Conservation (phyloP, 2,888 invertebrate genomes). For the Drosophila lacicola region DNA sequence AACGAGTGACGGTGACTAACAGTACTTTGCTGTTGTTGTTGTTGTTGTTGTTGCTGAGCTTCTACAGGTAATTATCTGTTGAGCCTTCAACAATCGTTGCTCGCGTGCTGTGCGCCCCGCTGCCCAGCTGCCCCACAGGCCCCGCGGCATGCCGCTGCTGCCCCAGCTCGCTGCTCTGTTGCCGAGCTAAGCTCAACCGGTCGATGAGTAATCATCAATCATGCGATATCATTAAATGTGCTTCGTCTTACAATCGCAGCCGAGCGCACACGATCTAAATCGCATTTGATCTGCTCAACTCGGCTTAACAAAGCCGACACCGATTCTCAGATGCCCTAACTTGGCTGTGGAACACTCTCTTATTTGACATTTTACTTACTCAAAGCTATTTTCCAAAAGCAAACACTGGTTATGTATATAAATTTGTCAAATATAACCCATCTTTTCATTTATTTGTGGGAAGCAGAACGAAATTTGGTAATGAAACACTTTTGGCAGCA, state of each 20-base stretch:
- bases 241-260: conserved; percentile 63
- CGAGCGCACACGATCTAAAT: conserved; percentile 61
- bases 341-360: neutral
- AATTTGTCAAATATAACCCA: no score
- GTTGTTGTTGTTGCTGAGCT: conserved; percentile 36
- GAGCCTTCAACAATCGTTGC: conserved; percentile 73
- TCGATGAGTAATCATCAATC: conserved; percentile 82
- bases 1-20: conserved; percentile 67
- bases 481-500: neutral
- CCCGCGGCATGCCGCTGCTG: neutral
- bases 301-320: neutral
- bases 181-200: conserved; percentile 59
- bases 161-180: conserved; percentile 8
- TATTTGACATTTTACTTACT: neutral
- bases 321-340: conserved; percentile 27
- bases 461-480: neutral
- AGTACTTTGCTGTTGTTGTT: conserved; percentile 57
- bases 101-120: conserved; percentile 67
- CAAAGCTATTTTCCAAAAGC: no score
- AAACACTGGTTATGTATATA: no score
- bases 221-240: conserved; percentile 76
- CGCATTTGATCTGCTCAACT: conserved; percentile 46
- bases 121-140: neutral
- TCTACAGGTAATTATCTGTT: conserved; percentile 72
- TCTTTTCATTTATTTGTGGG: no score